Conservation (phyloP, 2,888 invertebrate genomes). For the Zygogramma bicolorata region DNA sequence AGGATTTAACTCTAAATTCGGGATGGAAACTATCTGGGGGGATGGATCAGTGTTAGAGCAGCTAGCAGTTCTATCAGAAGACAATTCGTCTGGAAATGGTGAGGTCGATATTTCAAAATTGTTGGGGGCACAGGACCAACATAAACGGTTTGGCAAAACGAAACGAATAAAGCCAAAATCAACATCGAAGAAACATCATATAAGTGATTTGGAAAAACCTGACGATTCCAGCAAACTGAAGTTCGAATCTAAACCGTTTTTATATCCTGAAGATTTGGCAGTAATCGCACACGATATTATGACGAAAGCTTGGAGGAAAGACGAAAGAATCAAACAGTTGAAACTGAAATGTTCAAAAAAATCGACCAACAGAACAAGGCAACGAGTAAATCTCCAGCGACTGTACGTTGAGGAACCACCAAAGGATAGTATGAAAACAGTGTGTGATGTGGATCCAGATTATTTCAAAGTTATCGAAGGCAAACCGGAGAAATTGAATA, state of each 20-base stretch:
- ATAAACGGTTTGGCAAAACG: background rate
- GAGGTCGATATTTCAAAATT: background rate
- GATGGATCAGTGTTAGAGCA: background rate
- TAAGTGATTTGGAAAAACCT: background rate
- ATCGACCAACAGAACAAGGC: slow-evolving; percentile 59
- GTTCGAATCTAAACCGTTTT: slow-evolving; percentile 52
- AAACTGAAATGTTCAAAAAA: slow-evolving; percentile 58
- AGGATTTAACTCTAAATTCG: background rate
- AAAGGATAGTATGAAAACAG: slow-evolving; percentile 68
- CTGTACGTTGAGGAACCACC: slow-evolving; percentile 71
- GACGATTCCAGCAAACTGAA: background rate
- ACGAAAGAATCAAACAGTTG: slow-evolving; percentile 56
- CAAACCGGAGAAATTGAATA: slow-evolving; percentile 70
- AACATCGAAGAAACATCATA: background rate
- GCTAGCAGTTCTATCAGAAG: background rate
- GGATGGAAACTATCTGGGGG: background rate
- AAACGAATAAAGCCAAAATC: background rate
- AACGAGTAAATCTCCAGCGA: slow-evolving; percentile 69
- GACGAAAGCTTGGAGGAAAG: slow-evolving; percentile 62
- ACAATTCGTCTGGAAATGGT: background rate
- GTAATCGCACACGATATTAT: slow-evolving; percentile 65
- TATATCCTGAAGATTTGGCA: slow-evolving; percentile 64
- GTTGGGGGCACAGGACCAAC: background rate
- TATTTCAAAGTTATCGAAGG: slow-evolving; percentile 75
- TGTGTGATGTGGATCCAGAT: slow-evolving; percentile 75